Evolutionary conservation across 2,888 invertebrate species (phyloP), one percentile per base, ranked within the genome.

Genomic region (Odontomyia ornata): DNA sequence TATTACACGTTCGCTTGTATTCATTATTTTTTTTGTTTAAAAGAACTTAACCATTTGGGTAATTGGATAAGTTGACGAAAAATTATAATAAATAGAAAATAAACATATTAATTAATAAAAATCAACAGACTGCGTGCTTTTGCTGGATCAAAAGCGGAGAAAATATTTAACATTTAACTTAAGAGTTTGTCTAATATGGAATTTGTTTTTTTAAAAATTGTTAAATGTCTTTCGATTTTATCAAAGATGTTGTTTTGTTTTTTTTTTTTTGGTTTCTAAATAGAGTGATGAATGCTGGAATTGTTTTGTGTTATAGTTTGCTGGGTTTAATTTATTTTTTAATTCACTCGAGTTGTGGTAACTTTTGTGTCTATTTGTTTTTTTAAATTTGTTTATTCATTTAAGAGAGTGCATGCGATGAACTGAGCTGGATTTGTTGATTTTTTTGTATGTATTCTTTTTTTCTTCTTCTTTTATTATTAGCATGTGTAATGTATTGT

Each of bases 361-460:
- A 23, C 62, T 77, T 72, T 77, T 78, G 77, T 79, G 77, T 79
- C 78, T 79, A 77, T 21, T n/a, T 23, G 15, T 75, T 43, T 18
- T 46, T 75, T 60, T 75, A 43, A 75, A 73, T 77, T 77, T 80
- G 65, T 64, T 76, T 62, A 71, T 75, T 78, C 47, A 47, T 57
- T 73, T 76, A 18, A 76, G 75, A 78, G 75, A 73, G 77, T 79
- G 79, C 78, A 78, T 80, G 79, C 80, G 80, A 79, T 80, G 80
- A 79, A 80, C 80, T 80, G 80, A 80, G 77, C 80, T 80, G 79
- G 79, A 78, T 80, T 80, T 36, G 79, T 77, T 80, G 57, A 56
- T 76, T 56, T 67, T n/a, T n/a, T n/a, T n/a, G n/a, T n/a, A n/a
- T 80, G 77, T 79, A 79, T 78, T 76, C 30, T 76, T 78, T 76